Conservation (phyloP, 2,113 vertebrate species). For the Dromas ardeola region DNA sequence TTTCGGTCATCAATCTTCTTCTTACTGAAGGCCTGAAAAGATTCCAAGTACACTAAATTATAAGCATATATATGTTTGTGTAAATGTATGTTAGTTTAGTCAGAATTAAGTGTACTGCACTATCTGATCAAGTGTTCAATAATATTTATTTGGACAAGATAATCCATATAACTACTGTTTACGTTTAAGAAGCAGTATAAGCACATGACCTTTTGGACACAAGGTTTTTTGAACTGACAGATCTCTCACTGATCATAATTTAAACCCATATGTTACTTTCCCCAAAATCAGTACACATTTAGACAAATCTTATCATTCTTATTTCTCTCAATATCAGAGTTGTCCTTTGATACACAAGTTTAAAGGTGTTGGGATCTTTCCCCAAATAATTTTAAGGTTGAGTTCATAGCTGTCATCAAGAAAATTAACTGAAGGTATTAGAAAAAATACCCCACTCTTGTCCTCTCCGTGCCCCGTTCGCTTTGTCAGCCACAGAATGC, state of each 20-base stretch:
- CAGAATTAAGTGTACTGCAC: neutral
- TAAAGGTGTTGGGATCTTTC: neutral
- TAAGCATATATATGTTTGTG: neutral
- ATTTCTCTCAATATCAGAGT: neutral
- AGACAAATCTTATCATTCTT: neutral
- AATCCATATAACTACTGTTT: neutral
- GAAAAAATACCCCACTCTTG: neutral
- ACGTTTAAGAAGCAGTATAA: neutral
- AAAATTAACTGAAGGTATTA: neutral
- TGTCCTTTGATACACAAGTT: neutral
- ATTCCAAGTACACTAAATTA: slow-evolving; percentile 4
- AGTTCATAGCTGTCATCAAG: neutral
- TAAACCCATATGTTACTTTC: neutral
- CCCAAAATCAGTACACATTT: neutral
- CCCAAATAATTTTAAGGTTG: neutral
- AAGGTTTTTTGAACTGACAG: neutral
- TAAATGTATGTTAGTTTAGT: slow-evolving; percentile 6
- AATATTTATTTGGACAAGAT: neutral
- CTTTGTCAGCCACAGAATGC: neutral
- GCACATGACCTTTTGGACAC: neutral
- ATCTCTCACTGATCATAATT: neutral
- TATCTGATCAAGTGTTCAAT: neutral
- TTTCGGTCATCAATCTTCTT: slow-evolving; percentile 99
- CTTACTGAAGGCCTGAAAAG: slow-evolving; percentile 94
- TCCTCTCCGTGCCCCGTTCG: neutral